Percentiles rank a stretch among this genome's conserved stretches.
phyloP scores from a whole-genome alignment of 2,113 vertebrate species.

The Spheniscus mendiculus region DNA sequence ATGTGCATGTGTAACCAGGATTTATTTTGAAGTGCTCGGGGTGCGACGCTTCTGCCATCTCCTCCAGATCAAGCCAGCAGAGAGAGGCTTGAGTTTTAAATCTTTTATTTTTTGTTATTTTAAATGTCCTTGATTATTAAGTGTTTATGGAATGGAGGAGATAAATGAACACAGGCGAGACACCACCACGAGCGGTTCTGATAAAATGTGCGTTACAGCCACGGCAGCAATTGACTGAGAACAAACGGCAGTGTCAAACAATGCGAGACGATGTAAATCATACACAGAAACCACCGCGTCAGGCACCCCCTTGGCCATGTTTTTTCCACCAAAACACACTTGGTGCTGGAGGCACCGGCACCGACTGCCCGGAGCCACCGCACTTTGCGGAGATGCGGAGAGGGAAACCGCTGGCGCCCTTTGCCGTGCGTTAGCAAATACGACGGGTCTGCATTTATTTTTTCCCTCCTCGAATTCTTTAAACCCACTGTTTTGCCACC shows the following conservation, averaged over 20 bases:
- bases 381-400: background rate
- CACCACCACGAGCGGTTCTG: background rate
- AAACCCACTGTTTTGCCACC: background rate
- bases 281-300: fast-evolving
- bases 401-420: background rate
- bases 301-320: background rate
- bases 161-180: background rate
- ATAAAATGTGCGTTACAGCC: background rate
- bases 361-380: fast-evolving
- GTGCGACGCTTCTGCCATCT: background rate
- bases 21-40: background rate
- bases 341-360: background rate
- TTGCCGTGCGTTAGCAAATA: fast-evolving
- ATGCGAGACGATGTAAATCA: background rate
- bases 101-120: background rate
- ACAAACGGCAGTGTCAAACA: background rate
- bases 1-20: background rate
- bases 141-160: background rate
- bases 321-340: background rate
- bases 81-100: background rate
- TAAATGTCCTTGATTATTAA: slow-evolving; percentile 8
- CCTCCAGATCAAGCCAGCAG: background rate
- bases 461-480: too few species aligned
- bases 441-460: background rate
- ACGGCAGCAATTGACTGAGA: background rate